These are phyloP conservation scores for Gorsachius magnificus DNA, from an alignment of 2,797 vertebrate genomes.

Conservation along the genomic window DNA sequence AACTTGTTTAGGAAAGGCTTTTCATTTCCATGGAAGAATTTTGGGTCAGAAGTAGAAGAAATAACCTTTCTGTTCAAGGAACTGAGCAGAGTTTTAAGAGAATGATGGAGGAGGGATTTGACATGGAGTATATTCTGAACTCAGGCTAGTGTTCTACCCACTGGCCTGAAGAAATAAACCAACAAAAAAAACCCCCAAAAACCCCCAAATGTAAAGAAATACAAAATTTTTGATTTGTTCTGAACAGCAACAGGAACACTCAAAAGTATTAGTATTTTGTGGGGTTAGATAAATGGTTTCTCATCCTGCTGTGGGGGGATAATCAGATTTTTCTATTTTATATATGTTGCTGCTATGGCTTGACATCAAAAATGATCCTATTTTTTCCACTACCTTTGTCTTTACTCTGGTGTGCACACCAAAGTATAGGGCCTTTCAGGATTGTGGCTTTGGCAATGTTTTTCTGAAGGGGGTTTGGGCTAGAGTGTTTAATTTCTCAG, in stretches of 20 bases:
- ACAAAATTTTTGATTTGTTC: background rate
- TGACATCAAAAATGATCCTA: background rate
- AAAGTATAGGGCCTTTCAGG: background rate
- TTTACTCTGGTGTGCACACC: background rate
- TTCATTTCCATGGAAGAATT: background rate
- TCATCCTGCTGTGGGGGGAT: accelerated
- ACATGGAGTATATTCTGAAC: background rate
- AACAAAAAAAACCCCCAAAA: background rate
- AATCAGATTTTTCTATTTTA: background rate
- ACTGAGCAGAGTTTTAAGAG: background rate
- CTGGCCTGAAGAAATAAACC: background rate
- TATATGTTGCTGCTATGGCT: background rate
- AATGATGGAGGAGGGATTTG: background rate
- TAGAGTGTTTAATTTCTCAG: background rate
- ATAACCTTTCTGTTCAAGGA: background rate
- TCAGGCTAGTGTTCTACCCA: background rate
- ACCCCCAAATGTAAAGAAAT: background rate
- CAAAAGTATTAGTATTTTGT: background rate
- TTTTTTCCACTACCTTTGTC: background rate
- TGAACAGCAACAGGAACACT: background rate
- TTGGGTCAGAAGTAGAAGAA: background rate
- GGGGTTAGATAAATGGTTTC: background rate
- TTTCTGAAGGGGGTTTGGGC: background rate
- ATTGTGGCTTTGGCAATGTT: background rate
- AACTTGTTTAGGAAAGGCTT: background rate